Conservation (phyloP, 1,140 invertebrate species). For the Rhopalosiphum padi region DNA sequence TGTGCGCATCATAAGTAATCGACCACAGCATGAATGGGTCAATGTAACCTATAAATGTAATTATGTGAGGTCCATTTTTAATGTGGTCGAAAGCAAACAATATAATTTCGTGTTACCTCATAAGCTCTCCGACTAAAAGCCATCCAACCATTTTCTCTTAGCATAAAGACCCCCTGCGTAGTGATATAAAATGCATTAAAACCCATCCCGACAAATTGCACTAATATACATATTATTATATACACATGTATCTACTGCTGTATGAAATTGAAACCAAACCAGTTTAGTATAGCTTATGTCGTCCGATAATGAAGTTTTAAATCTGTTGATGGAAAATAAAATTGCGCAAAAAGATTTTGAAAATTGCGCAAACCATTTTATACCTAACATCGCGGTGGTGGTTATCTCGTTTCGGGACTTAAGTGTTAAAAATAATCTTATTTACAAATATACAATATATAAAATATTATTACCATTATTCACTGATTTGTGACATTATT, state of each 20-base stretch:
- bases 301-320: conserved; percentile 4
- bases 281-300: background rate
- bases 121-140: conserved; percentile 36
- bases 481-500: too few relatives aligned
- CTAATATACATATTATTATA: conserved; percentile 34
- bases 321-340: background rate
- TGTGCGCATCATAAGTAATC: conserved; percentile 31
- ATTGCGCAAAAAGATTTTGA: conserved; percentile 35
- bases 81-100: conserved; percentile 53
- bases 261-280: conserved; percentile 52
- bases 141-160: background rate
- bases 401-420: background rate
- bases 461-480: background rate
- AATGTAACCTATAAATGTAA: conserved; percentile 40
- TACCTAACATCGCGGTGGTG: too few relatives aligned
- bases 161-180: conserved; percentile 50
- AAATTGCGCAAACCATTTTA: background rate
- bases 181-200: conserved; percentile 54
- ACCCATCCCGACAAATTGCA: conserved; percentile 48
- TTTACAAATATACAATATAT: too few relatives aligned
- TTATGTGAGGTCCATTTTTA: conserved; percentile 34
- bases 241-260: background rate
- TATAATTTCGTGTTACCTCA: conserved; percentile 48
- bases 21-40: conserved; percentile 3
- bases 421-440: background rate